Conservation (phyloP, 2,888 invertebrate genomes). For the Cabera pusaria region DNA sequence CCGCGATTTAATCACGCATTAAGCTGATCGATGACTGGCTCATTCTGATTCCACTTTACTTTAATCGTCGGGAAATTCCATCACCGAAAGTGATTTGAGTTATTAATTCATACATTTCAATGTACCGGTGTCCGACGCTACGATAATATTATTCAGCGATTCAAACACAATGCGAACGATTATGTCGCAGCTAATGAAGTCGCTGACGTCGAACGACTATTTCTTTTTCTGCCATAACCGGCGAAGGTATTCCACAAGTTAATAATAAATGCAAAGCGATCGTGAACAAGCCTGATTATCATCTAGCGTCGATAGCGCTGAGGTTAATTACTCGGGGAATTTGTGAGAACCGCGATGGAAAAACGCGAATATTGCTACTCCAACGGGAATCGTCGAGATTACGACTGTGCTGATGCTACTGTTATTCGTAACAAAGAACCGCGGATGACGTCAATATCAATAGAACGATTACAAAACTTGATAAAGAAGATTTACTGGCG, state of each 20-base stretch:
- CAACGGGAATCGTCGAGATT: slow-evolving; percentile 38
- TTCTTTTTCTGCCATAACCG: slow-evolving; percentile 19
- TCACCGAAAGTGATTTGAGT: slow-evolving; percentile 37
- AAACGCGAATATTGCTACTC: no score
- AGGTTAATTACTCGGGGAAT: slow-evolving; percentile 34
- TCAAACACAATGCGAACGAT: slow-evolving; percentile 21
- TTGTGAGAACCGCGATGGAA: slow-evolving; percentile 56
- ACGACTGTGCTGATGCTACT: slow-evolving; percentile 34
- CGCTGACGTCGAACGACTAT: slow-evolving; percentile 12
- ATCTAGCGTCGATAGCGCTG: slow-evolving; percentile 21
- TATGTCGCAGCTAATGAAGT: slow-evolving; percentile 20
- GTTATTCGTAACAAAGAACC: slow-evolving; percentile 38
- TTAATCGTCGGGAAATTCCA: slow-evolving; percentile 40
- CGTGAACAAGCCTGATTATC: slow-evolving; percentile 12
- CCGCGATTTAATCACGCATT: slow-evolving; percentile 45
- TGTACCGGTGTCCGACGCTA: slow-evolving; percentile 18
- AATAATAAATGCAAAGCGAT: slow-evolving; percentile 23
- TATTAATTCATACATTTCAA: slow-evolving; percentile 19
- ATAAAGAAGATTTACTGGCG: slow-evolving; percentile 21
- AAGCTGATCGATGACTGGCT: slow-evolving; percentile 38
- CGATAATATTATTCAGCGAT: slow-evolving; percentile 22
- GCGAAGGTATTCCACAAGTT: slow-evolving; percentile 10
- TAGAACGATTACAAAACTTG: slow-evolving; percentile 33
- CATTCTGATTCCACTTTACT: slow-evolving; percentile 42
- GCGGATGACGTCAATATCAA: slow-evolving; percentile 24